Evolutionary conservation across 2,113 vertebrate species (phyloP), one percentile per base, ranked within the genome.

Genomic region (Bubo bubo): DNA sequence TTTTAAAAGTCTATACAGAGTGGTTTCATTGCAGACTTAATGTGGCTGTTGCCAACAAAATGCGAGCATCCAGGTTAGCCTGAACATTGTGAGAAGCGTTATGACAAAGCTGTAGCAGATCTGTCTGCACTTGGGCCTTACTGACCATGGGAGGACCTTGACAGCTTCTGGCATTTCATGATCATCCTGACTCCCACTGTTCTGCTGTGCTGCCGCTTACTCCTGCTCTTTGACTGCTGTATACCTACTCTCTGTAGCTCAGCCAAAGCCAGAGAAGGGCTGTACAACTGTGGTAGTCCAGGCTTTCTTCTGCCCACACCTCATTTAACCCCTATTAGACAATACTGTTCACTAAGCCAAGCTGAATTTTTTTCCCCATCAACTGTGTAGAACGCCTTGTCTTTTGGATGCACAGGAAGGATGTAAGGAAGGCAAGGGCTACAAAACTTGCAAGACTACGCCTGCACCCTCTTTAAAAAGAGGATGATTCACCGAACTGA

Each of bases 141-240:
- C 4, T 72, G 39, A 45, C 47, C 7, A 4, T 6, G 16, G 35
- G 39, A 63, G 19, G 17, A 73, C 39, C 32, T 66, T 0, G 0
- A 14, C 60, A 23, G 39, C 49, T 79, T 64, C 66, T 86, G 67
- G 32, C 8, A 34, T 74, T 62, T 80, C 63, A 16, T 34, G 35
- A 60, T 37, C 32, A 39, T 32, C 20, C 52, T 14, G 26, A 34
- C 24, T 59, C 64, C 21, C 9, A 14, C 28, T 87, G 77, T 56
- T 39, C 59, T 83, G 45, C 59, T 73, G 19, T 43, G n/a, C 62
- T 95, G 53, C 43, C 35, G 4, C 63, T 58, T 55, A 39, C 50
- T 75, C 21, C 39, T 50, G 60, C 49, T 49, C 41, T 79, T 66
- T 5, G 3, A 5, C n/a, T 94, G 83, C 60, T 30, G 37, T 56